phyloP scores from a whole-genome alignment of 2,888 invertebrate genomes.

The Digitonthophagus gazella region DNA sequence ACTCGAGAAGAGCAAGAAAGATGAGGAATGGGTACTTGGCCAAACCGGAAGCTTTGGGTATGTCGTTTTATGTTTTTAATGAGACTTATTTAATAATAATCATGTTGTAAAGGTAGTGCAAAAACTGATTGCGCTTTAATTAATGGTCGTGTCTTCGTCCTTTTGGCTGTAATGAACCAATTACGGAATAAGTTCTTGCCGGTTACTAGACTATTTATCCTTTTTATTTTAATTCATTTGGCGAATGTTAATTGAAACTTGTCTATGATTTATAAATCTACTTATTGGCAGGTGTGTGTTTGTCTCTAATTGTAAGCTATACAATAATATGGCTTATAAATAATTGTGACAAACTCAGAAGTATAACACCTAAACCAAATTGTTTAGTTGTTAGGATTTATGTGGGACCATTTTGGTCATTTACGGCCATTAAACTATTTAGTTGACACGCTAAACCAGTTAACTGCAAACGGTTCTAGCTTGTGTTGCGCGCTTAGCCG shows the following conservation, averaged over 20 bases:
- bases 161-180: background rate
- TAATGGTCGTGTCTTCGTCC: background rate
- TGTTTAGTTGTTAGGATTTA: background rate
- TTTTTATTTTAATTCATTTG: background rate
- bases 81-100: no score
- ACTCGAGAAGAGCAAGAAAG: constrained; percentile 41
- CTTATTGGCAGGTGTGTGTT: no score
- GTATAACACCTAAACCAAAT: no score
- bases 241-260: background rate
- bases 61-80: constrained; percentile 27
- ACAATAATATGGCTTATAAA: no score
- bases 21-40: constrained; percentile 42
- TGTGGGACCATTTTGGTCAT: background rate
- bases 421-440: background rate
- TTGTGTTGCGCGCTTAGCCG: background rate
- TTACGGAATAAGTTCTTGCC: background rate
- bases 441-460: background rate
- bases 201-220: background rate
- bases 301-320: no score
- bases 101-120: background rate
- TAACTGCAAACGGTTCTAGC: background rate
- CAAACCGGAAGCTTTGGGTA: constrained; percentile 48
- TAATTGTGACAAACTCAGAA: no score
- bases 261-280: no score
- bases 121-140: background rate